phyloP scores from a whole-genome alignment of 2,797 vertebrate genomes.

The Spinibarbus caldwelli region DNA sequence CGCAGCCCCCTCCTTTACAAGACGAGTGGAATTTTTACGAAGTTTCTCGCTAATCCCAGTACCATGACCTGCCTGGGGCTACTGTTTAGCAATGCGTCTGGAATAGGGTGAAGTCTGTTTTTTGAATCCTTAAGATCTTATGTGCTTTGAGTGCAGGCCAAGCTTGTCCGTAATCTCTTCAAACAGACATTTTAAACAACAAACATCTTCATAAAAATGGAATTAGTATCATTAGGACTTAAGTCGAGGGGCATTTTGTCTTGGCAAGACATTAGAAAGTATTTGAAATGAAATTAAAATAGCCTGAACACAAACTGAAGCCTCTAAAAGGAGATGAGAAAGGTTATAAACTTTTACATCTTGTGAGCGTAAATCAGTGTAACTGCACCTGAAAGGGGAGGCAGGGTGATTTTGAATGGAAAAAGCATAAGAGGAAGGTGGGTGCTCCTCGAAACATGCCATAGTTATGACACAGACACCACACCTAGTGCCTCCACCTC shows the following conservation, averaged over 20 bases:
- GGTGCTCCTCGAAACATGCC: constrained; percentile 62
- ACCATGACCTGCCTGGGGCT: constrained; percentile 63
- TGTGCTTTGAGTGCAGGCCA: constrained; percentile 54
- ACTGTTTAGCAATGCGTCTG: constrained; percentile 66
- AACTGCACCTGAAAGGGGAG: constrained; percentile 69
- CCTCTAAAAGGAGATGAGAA: neutral
- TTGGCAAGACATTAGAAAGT: constrained; percentile 40
- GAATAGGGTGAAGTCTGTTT: constrained; percentile 42
- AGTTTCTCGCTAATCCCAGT: constrained; percentile 67
- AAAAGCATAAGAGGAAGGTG: constrained; percentile 58
- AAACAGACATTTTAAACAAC: constrained; percentile 35
- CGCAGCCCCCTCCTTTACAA: constrained; percentile 64
- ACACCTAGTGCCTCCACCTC: constrained; percentile 65
- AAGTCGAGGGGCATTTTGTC: constrained; percentile 23
- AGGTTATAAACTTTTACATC: constrained; percentile 15
- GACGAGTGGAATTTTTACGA: constrained; percentile 70
- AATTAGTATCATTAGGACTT: constrained; percentile 36
- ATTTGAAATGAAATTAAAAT: constrained; percentile 9
- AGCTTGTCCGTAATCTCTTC: constrained; percentile 34
- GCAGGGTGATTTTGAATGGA: constrained; percentile 64
- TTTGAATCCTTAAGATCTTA: constrained; percentile 47
- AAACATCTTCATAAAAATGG: constrained; percentile 52
- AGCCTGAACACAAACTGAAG: neutral
- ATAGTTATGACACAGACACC: constrained; percentile 65
- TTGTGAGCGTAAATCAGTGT: constrained; percentile 23